Percentiles rank a stretch among this genome's conserved stretches.
These are phyloP conservation scores for Ophion obscuratus DNA, from an alignment of 2,888 invertebrate species.

Conservation along the genomic window DNA sequence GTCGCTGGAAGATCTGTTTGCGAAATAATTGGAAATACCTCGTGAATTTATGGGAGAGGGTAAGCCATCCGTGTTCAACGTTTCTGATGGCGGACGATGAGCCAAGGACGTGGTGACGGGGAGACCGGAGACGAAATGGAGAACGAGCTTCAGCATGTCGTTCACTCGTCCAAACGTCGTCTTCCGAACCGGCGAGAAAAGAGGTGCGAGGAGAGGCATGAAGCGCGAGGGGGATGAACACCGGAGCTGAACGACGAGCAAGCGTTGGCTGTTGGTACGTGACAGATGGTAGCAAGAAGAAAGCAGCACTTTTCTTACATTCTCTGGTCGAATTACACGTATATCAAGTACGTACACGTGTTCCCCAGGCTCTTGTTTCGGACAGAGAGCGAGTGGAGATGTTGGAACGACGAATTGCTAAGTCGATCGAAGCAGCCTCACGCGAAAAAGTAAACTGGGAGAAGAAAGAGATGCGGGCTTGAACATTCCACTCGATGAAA, in stretches of 20 bases:
- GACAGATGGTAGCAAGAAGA: conserved; percentile 51
- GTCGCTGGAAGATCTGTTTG: conserved; percentile 22
- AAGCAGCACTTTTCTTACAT: conserved; percentile 33
- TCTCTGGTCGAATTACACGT: conserved; percentile 15
- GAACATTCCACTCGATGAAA: not conserved
- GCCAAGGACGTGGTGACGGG: not conserved
- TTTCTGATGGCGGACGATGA: conserved; percentile 53
- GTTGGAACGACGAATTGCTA: conserved; percentile 26
- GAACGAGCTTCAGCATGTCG: conserved; percentile 48
- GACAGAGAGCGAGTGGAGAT: conserved; percentile 30
- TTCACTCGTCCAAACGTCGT: conserved; percentile 40
- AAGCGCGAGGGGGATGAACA: conserved; percentile 5
- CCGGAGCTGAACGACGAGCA: conserved; percentile 44
- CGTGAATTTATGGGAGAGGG: conserved; percentile 57
- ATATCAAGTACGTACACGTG: conserved; percentile 58
- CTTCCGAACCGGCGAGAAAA: not conserved
- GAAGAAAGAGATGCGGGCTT: conserved; percentile 12
- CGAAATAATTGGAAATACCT: conserved; percentile 61
- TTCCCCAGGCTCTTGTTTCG: conserved; percentile 19
- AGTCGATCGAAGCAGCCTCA: conserved; percentile 54
- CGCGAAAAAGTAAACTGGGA: conserved; percentile 34
- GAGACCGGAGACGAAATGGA: conserved; percentile 1
- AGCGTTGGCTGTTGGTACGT: conserved; percentile 62
- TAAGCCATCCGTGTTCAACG: conserved; percentile 49
- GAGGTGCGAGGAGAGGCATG: not conserved